Evolutionary conservation across 1,140 invertebrate genomes (phyloP).

Genomic region (Dendroctonus ponderosae): DNA sequence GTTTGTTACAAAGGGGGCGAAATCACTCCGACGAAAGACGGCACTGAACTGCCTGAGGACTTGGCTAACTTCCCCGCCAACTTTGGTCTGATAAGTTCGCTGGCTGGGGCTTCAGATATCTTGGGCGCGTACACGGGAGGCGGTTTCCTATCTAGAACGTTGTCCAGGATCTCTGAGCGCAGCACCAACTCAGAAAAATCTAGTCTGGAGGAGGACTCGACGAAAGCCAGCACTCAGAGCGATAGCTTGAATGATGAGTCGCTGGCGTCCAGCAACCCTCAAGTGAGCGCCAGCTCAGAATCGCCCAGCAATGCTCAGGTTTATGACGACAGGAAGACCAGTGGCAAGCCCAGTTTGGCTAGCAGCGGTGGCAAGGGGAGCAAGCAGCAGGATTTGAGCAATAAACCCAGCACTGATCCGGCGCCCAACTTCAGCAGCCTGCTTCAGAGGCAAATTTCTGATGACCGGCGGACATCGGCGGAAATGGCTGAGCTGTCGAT

Average conservation of each 20-base stretch:
- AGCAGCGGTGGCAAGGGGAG: conserved; percentile 27
- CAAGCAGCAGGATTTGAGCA: conserved; percentile 33
- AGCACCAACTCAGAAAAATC: conserved; percentile 83
- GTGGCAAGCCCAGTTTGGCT: conserved; percentile 26
- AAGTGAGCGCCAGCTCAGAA: conserved; percentile 80
- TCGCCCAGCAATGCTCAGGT: conserved; percentile 67
- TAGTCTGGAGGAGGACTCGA: conserved; percentile 79
- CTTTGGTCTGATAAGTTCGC: conserved; percentile 66
- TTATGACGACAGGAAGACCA: conserved; percentile 52
- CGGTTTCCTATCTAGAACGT: conserved; percentile 72
- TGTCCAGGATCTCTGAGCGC: conserved; percentile 82
- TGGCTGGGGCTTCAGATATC: conserved; percentile 58
- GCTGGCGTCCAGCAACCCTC: conserved; percentile 76
- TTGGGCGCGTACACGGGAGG: conserved; percentile 66
- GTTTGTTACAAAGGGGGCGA: conserved; percentile 57
- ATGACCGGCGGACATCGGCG: conserved; percentile 74
- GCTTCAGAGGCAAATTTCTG: conserved; percentile 60
- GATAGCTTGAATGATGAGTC: conserved; percentile 82
- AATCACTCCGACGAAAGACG: conserved; percentile 52
- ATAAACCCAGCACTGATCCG: conserved; percentile 37
- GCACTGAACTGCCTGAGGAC: conserved; percentile 70
- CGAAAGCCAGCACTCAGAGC: conserved; percentile 73
- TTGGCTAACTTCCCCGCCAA: conserved; percentile 69
- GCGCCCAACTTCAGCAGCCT: conserved; percentile 44
- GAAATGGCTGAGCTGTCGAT: conserved; percentile 79